Evolutionary conservation across 1,140 invertebrate species (phyloP), one percentile per base, ranked within the genome.

Genomic region (Zaprionus nigranus): DNA sequence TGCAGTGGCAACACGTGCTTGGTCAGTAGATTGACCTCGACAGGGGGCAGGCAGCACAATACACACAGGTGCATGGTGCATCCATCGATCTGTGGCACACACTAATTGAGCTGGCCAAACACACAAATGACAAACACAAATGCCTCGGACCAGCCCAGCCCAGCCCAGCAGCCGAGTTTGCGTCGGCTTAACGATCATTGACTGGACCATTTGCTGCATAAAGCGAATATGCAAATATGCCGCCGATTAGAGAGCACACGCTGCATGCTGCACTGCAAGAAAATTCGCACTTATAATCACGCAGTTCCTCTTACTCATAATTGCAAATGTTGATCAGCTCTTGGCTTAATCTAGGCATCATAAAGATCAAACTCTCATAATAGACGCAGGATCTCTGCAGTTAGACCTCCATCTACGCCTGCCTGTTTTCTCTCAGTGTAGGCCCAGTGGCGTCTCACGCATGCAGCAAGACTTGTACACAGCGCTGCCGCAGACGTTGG

Each of bases 191-290:
- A 87, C 84, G 84, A 87, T 84, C 84, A 87, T 87, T 87, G 84
- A 87, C 83, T 88, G 67, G 66, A 62, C 77, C 84, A 87, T 83
- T 83, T 75, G 81, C 81, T 88, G 72, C 70, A 84, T 83, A 84
- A 88, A 78, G 84, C 76, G 81, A 76, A 87, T 88, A 87, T 87
- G 84, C 84, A 87, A 87, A 87, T 87, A 88, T 87, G 78, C 81
- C 84, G 84, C 72, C 84, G 84, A 88, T 87, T 87, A 84, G 81
- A 79, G 59, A 69, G 59, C 30, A 38, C 49, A 63, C 53, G 30
- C 54, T 58, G 51, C 11, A 6, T 0, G 12, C 12, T 75, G 51
- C 73, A 75, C 73, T 63, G 20, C 7, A 26, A 53, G n/a, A 64
- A 63, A 34, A n/a, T n/a, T n/a, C 1, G 26, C 12, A 28, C 20